phyloP scores from a whole-genome alignment of 2,113 vertebrate species.

The Ginglymostoma cirratum region DNA sequence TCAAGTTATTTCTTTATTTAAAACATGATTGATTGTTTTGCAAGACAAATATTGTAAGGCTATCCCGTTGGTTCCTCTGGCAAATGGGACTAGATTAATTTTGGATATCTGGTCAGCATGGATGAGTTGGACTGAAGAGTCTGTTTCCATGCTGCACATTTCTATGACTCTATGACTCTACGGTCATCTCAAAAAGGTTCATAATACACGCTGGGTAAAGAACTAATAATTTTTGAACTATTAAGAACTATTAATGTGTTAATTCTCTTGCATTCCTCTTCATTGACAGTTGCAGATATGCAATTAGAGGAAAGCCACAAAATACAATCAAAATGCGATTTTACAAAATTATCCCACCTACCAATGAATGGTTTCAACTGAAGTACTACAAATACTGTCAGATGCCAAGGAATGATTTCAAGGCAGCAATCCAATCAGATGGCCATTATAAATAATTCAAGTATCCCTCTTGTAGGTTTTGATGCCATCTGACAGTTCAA shows the following conservation, averaged over 20 bases:
- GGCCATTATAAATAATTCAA: not conserved
- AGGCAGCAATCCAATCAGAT: not conserved
- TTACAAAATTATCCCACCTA: not conserved
- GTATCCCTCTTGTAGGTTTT: not conserved
- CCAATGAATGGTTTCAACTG: not conserved
- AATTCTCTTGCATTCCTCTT: not conserved
- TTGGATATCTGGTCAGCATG: no score
- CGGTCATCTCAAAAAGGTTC: not conserved
- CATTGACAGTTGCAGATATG: not conserved
- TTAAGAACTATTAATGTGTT: not conserved
- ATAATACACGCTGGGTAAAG: not conserved
- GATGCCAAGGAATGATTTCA: not conserved
- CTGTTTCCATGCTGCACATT: no score
- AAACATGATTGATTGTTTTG: not conserved
- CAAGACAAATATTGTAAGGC: not conserved
- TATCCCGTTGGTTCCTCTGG: not conserved
- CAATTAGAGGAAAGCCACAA: not conserved
- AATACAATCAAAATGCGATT: not conserved
- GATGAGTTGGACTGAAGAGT: no score
- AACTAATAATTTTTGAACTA: not conserved
- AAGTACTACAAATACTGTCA: not conserved
- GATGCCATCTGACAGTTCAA: not conserved
- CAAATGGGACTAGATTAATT: no score
- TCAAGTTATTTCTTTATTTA: not conserved
- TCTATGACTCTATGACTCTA: no score